phyloP scores from a whole-genome alignment of 2,113 vertebrate species.

The Corydoras maculifer region DNA sequence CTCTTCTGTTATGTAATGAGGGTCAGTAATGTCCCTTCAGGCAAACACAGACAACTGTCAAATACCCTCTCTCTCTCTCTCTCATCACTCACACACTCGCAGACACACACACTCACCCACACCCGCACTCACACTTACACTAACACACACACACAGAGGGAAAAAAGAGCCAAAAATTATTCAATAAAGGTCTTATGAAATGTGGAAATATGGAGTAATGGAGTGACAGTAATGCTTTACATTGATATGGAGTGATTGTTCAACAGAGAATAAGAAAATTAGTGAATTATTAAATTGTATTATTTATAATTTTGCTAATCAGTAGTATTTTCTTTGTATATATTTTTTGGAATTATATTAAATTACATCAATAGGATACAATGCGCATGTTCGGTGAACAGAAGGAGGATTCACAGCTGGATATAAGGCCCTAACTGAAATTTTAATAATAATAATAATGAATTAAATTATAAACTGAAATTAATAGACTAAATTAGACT shows the following conservation, averaged over 20 bases:
- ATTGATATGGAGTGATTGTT: background rate
- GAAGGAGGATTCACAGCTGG: too few relatives aligned
- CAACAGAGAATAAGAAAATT: background rate
- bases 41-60: conserved; percentile 3
- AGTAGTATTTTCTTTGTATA: too few relatives aligned
- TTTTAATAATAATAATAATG: too few relatives aligned
- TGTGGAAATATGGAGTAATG: background rate
- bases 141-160: background rate
- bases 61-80: background rate
- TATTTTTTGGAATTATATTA: too few relatives aligned
- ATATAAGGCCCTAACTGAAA: too few relatives aligned
- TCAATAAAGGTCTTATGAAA: background rate
- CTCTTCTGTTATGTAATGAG: background rate
- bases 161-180: background rate
- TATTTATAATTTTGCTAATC: too few relatives aligned
- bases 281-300: background rate
- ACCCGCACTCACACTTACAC: background rate
- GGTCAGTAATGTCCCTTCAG: background rate
- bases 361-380: too few relatives aligned
- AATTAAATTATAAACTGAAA: too few relatives aligned
- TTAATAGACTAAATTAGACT: too few relatives aligned
- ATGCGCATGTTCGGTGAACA: too few relatives aligned
- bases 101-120: background rate
- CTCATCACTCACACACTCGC: background rate
- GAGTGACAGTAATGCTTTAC: background rate